phyloP scores from a whole-genome alignment of 2,888 invertebrate genomes.

The Theretra japonica region DNA sequence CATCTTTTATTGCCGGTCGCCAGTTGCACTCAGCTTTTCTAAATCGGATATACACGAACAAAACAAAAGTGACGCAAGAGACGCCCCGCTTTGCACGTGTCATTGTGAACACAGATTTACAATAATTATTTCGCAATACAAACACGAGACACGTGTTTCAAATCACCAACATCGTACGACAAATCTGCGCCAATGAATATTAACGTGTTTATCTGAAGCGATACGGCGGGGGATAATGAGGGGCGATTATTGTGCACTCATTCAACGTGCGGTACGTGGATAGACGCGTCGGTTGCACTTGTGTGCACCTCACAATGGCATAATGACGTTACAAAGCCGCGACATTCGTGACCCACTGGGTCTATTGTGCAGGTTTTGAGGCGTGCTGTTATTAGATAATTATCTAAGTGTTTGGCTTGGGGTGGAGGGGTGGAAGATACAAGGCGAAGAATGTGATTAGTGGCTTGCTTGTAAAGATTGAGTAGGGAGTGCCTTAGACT shows the following conservation, averaged over 20 bases:
- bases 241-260: neutral
- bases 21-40: no score
- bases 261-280: neutral
- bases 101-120: neutral
- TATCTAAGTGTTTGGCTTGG: neutral
- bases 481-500: no score
- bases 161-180: constrained; percentile 39
- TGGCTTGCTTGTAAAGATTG: no score
- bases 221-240: neutral
- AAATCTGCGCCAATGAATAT: constrained; percentile 39
- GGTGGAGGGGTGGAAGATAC: no score
- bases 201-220: constrained; percentile 15
- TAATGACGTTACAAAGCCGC: constrained; percentile 6
- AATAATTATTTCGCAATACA: constrained; percentile 19
- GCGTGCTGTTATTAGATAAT: neutral
- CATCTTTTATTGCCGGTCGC: no score
- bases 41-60: no score
- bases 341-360: neutral
- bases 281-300: neutral
- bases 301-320: neutral
- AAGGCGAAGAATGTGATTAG: no score
- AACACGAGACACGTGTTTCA: constrained; percentile 30
- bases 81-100: neutral
- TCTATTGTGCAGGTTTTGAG: neutral
- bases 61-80: no score